A percentile compares a stretch with the other conserved stretches of the same genome.
These are phyloP conservation scores for Pocillopora grandis DNA, from an alignment of 92 coral and sea anemone species.

Conservation along the genomic window DNA sequence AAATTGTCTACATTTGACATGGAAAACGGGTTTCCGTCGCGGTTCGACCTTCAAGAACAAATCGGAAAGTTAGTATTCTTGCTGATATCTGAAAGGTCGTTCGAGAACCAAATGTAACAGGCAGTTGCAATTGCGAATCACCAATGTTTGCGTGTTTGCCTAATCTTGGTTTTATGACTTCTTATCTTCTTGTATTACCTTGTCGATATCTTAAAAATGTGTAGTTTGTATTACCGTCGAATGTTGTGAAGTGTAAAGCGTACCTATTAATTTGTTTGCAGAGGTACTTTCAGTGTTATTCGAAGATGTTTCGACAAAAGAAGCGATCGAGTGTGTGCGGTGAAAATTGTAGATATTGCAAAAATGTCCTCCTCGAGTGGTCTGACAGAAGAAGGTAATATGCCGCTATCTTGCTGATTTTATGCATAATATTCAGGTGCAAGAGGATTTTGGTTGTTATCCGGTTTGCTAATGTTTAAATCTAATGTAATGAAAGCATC, in stretches of 20 bases:
- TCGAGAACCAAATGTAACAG: not conserved
- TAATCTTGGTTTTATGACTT: conserved; percentile 33
- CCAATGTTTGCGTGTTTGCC: conserved; percentile 12
- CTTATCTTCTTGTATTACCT: conserved; percentile 25
- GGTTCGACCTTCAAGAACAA: conserved; percentile 96
- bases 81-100: conserved; percentile 5
- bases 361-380: conserved; percentile 96
- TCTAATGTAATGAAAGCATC: conserved; percentile 5
- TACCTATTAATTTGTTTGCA: conserved; percentile 43
- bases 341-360: conserved; percentile 91
- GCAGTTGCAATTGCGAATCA: conserved; percentile 6
- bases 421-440: conserved; percentile 5
- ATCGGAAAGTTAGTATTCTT: conserved; percentile 89
- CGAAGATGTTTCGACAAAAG: conserved; percentile 93
- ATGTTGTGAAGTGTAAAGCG: conserved; percentile 12
- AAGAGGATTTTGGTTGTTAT: conserved; percentile 12
- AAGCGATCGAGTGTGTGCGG: conserved; percentile 90
- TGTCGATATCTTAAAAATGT: conserved; percentile 18
- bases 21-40: conserved; percentile 97
- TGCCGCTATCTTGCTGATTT: conserved; percentile 1
- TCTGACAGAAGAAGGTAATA: conserved; percentile 89
- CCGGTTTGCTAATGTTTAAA: conserved; percentile 6
- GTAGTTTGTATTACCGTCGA: conserved; percentile 26
- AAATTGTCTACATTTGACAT: conserved; percentile 26
- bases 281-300: conserved; percentile 99